Conservation (phyloP, 2,888 invertebrate species). For the Micropterix aruncella region DNA sequence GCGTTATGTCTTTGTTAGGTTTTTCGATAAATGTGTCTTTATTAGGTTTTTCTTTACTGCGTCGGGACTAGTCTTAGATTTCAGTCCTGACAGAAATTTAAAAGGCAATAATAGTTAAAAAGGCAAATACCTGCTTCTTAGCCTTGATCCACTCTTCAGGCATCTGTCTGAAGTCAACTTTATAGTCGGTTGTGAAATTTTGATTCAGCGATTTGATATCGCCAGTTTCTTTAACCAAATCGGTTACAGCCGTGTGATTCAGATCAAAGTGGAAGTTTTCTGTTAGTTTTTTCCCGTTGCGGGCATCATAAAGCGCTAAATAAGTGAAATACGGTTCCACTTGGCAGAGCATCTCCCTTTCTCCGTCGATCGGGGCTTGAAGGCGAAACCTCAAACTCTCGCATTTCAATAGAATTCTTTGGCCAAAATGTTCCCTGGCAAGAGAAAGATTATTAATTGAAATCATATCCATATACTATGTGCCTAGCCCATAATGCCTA, state of each 20-base stretch:
- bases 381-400: conserved; percentile 73
- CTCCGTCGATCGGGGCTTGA: conserved; percentile 65
- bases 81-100: too few relatives aligned
- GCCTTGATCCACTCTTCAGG: conserved; percentile 61
- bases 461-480: too few relatives aligned
- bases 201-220: conserved; percentile 36
- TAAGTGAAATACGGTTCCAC: conserved; percentile 92
- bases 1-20: too few relatives aligned
- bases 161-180: conserved; percentile 53
- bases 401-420: conserved; percentile 69
- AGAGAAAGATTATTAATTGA: neutral
- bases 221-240: conserved; percentile 34
- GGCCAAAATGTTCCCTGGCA: conserved; percentile 72
- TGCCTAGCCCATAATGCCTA: too few relatives aligned
- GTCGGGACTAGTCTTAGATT: too few relatives aligned
- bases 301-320: conserved; percentile 80
- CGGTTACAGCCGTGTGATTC: conserved; percentile 57
- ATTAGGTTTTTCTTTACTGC: too few relatives aligned
- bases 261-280: conserved; percentile 89
- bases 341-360: conserved; percentile 61
- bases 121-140: conserved; percentile 38
- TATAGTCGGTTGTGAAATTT: conserved; percentile 38
- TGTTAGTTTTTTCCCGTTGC: conserved; percentile 73
- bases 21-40: too few relatives aligned
- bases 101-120: conserved; percentile 10